These are phyloP conservation scores for Synanthedon myopaeformis DNA, from an alignment of 2,888 invertebrate genomes.

Conservation along the genomic window DNA sequence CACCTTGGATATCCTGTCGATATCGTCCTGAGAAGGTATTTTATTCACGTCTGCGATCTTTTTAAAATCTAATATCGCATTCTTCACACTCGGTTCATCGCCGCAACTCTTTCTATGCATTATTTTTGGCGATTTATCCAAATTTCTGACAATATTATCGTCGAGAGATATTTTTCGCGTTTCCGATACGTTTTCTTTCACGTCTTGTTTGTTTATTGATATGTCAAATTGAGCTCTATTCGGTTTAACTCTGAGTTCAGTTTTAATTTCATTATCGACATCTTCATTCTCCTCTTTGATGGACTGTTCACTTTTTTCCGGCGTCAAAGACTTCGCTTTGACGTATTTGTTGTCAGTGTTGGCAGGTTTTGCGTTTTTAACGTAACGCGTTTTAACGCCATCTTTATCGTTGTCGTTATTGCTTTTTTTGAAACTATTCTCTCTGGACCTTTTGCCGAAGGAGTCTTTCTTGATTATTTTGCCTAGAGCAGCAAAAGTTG, in stretches of 20 bases:
- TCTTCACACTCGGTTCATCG: conserved; percentile 46
- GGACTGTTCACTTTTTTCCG: conserved; percentile 40
- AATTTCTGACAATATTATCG: conserved; percentile 12
- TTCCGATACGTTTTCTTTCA: conserved; percentile 12
- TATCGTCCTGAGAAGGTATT: conserved; percentile 86
- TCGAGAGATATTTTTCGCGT: conserved; percentile 8
- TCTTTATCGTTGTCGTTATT: conserved; percentile 27
- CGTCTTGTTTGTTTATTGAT: conserved; percentile 12
- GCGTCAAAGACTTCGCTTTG: conserved; percentile 53
- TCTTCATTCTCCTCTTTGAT: conserved; percentile 37
- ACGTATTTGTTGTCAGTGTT: conserved; percentile 51
- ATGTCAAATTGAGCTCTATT: conserved; percentile 10
- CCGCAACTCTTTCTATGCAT: conserved; percentile 61
- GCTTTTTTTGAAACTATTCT: conserved; percentile 23
- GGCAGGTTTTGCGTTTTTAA: conserved; percentile 46
- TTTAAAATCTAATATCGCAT: conserved; percentile 23
- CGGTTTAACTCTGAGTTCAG: conserved; percentile 4
- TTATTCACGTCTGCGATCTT: conserved; percentile 50
- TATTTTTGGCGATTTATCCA: conserved; percentile 7
- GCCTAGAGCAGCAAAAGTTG: conserved; percentile 59
- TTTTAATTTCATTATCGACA: conserved; percentile 5
- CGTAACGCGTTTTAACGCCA: conserved; percentile 40
- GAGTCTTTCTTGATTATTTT: conserved; percentile 66
- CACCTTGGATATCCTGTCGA: conserved; percentile 90
- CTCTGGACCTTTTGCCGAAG: conserved; percentile 40